These are phyloP conservation scores for Drosophila nigrodunni DNA, from an alignment of 1,140 invertebrate species.

Conservation along the genomic window DNA sequence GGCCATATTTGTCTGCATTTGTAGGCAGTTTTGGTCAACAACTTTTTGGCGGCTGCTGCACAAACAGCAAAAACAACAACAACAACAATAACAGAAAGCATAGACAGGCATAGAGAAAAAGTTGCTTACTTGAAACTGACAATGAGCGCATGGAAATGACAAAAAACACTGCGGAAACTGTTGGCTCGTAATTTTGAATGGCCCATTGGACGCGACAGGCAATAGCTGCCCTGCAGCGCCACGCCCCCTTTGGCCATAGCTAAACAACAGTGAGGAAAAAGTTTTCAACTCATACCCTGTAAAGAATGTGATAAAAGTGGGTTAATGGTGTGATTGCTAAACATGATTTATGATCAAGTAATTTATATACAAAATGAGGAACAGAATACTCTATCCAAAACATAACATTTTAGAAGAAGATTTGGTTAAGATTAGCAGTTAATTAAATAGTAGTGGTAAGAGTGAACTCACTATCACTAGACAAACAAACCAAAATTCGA, in stretches of 20 bases:
- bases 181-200: conserved; percentile 82
- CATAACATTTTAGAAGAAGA: too few species aligned
- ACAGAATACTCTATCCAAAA: too few species aligned
- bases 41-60: conserved; percentile 64
- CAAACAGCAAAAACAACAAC: conserved; percentile 35
- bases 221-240: conserved; percentile 1
- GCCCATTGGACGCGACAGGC: conserved; percentile 75
- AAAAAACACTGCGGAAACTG: conserved; percentile 81
- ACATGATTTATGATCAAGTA: too few species aligned
- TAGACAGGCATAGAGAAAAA: conserved; percentile 35
- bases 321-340: neutral
- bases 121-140: conserved; percentile 81
- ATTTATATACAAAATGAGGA: too few species aligned
- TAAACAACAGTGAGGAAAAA: conserved; percentile 47
- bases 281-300: conserved; percentile 25
- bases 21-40: conserved; percentile 76
- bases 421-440: too few species aligned
- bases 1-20: conserved; percentile 79
- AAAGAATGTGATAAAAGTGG: neutral
- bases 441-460: too few species aligned
- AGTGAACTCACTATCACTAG: too few species aligned
- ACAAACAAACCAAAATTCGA: neutral
- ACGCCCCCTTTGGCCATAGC: conserved; percentile 7
- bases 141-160: conserved; percentile 82
- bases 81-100: conserved; percentile 28